phyloP scores from a whole-genome alignment of 2,113 vertebrate species.

The Psammodynastes pulverulentus region DNA sequence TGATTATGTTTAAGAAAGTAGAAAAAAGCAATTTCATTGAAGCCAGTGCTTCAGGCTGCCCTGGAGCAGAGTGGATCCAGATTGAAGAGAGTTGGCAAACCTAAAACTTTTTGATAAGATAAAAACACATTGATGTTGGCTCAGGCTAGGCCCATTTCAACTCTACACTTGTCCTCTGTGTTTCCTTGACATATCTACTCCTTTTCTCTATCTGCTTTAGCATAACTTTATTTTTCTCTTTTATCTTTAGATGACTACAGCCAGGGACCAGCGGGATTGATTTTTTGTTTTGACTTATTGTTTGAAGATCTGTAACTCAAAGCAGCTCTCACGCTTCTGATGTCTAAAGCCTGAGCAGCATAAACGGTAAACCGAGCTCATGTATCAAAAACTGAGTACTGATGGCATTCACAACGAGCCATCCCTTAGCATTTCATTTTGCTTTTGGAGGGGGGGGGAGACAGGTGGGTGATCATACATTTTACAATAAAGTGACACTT shows the following conservation, averaged over 20 bases:
- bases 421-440: conserved; percentile 70
- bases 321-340: conserved; percentile 89
- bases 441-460: background rate
- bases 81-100: conserved; percentile 70
- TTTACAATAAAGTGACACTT: conserved; percentile 58
- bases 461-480: conserved; percentile 42
- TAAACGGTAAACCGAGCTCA: conserved; percentile 86
- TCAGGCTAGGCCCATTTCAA: conserved; percentile 68
- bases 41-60: conserved; percentile 68
- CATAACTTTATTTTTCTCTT: conserved; percentile 87
- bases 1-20: conserved; percentile 48
- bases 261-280: conserved; percentile 84
- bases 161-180: conserved; percentile 71
- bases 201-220: conserved; percentile 71
- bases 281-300: conserved; percentile 96
- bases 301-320: conserved; percentile 97
- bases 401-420: conserved; percentile 67
- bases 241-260: conserved; percentile 85
- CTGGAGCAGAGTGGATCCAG: conserved; percentile 61
- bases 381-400: conserved; percentile 64
- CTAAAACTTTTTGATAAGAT: conserved; percentile 78
- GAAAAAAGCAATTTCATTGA: conserved; percentile 53
- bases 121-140: conserved; percentile 78
- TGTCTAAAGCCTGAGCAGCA: conserved; percentile 83
- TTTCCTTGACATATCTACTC: conserved; percentile 70